Evolutionary conservation across 2,888 invertebrate genomes (phyloP), one percentile per base, ranked within the genome.

Genomic region (Pycnomerus fuliginosus): DNA sequence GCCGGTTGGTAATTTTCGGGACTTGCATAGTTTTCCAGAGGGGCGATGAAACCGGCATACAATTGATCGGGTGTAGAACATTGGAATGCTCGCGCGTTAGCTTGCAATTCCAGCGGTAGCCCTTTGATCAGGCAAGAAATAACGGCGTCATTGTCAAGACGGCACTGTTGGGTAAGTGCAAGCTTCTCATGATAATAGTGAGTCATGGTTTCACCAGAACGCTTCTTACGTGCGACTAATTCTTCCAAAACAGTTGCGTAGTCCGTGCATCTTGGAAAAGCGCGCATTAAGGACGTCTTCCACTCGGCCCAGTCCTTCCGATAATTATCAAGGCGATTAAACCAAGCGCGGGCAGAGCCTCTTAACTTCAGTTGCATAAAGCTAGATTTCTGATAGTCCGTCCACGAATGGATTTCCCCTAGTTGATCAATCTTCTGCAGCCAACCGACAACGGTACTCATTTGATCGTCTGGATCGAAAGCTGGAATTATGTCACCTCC

Each of bases 161-260:
- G 41, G 27, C 53, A 55, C 25, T 49, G 40, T 23, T 53, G 48
- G n/a, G 30, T 35, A n/a, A 41, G 55, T 51, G 44, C 49, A 53
- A 45, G 50, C 57, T 12, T 64, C 31, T 3, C 58, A 39, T 31
- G 63, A n/a, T n/a, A n/a, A n/a, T n/a, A n/a, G n/a, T n/a, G n/a
- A n/a, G n/a, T n/a, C n/a, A n/a, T n/a, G n/a, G n/a, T n/a, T n/a
- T n/a, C n/a, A n/a, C n/a, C n/a, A n/a, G n/a, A n/a, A n/a, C 56
- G 15, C 34, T 65, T 65, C 7, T 13, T 54, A 22, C 61, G 46
- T 2, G 40, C 32, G 5, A 63, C 40, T 55, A 65, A 57, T 10
- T 48, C 51, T 43, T 65, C 64, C 10, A 65, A 40, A 1, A 38
- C 24, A 13, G 59, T 56, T 1, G 58, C 62, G 30, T 44, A 64